Evolutionary conservation across 1,140 invertebrate genomes (phyloP), one percentile per base, ranked within the genome.

Genomic region (Drosophila nigromelanica): DNA sequence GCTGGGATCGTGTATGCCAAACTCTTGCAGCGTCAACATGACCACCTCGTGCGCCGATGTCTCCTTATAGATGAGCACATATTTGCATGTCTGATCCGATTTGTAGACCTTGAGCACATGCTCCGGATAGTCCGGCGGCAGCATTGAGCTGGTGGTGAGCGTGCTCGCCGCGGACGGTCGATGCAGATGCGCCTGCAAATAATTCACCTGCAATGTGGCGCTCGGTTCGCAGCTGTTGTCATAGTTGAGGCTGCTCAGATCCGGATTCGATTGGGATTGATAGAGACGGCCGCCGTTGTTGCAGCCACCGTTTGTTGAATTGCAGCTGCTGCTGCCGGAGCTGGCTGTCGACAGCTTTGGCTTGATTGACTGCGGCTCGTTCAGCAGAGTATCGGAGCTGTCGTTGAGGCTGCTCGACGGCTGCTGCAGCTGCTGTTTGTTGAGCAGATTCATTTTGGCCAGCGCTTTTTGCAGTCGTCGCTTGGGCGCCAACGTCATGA

Each of bases 21-120:
- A 99, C 92, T 99, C 98, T 91, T 98, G 97, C 35, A 99, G 93
- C 1, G 98, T 96, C 63, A 99, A 93, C 98, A 99, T 99, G 0
- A 99, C 98, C 50, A 99, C 98, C 93, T 99, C 98, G 87, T 98
- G 96, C 0, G 98, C 98, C 24, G 98, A 99, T 3, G 98, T 99
- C 92, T 99, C 98, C 94, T 99, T 99, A 91, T 99, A 97, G 52
- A 99, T 97, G 43, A 98, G 94, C 61, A 99, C 94, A 93, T 98
- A 99, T 93, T 99, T 99, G 93, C 97, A 99, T 4, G 97, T 97
- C 93, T 99, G 98, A 93, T 99, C 99, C 24, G 97, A 95, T 93
- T 97, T 97, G 89, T 96, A 98, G n/a, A 98, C 97, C 94, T 99
- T 99, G 1, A 99, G 93, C 37, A 99, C 98, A 93, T 99, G 98